phyloP scores from a whole-genome alignment of 2,888 invertebrate species.

The Heterodera filipjevi region DNA sequence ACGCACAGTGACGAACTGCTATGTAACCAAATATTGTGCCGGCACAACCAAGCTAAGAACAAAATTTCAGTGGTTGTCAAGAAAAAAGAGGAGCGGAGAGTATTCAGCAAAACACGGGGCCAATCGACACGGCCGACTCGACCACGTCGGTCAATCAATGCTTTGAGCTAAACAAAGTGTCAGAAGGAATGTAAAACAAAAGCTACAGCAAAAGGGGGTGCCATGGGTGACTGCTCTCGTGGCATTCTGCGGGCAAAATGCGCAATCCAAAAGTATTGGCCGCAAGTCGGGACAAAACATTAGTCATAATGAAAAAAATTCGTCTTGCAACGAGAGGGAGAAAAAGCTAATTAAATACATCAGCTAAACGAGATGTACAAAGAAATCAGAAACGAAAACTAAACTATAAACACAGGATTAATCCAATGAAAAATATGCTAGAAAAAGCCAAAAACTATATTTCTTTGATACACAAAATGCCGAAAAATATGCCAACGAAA shows the following conservation, averaged over 20 bases:
- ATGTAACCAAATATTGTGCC: too few relatives aligned
- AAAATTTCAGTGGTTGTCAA: slow-evolving; percentile 78
- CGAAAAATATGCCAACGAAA: too few relatives aligned
- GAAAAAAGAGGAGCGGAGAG: slow-evolving; percentile 78
- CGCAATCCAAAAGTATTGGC: slow-evolving; percentile 42
- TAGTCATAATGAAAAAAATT: not conserved
- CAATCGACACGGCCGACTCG: slow-evolving; percentile 73
- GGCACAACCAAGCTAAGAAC: slow-evolving; percentile 77
- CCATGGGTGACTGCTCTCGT: slow-evolving; percentile 73
- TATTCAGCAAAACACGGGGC: slow-evolving; percentile 73
- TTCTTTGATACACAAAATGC: too few relatives aligned
- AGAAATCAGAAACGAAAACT: too few relatives aligned
- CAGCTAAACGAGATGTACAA: too few relatives aligned
- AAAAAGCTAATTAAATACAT: too few relatives aligned
- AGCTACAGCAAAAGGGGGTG: slow-evolving; percentile 75
- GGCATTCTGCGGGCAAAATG: slow-evolving; percentile 70
- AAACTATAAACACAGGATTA: too few relatives aligned
- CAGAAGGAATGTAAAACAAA: slow-evolving; percentile 72
- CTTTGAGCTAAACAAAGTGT: slow-evolving; percentile 71
- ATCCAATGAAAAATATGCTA: too few relatives aligned
- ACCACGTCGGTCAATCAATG: slow-evolving; percentile 19
- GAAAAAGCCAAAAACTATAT: too few relatives aligned
- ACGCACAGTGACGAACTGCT: too few relatives aligned
- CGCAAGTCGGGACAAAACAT: slow-evolving; percentile 43
- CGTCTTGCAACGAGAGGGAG: too few relatives aligned